Evolutionary conservation across 2,888 invertebrate genomes (phyloP).

Genomic region (Nemurella pictetii): DNA sequence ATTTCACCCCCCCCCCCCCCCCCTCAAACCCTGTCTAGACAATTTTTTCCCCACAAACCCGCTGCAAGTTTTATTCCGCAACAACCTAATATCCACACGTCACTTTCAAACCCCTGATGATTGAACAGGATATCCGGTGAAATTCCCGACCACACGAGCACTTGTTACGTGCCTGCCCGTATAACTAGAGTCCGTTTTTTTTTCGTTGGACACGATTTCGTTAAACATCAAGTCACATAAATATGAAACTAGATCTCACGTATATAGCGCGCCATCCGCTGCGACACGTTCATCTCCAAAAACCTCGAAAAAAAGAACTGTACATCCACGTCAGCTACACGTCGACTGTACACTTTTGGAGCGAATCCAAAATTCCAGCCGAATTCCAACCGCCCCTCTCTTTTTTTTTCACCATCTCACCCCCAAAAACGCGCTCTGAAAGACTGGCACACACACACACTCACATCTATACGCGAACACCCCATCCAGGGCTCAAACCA

Average conservation of each 20-base stretch:
- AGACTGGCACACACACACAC: background rate
- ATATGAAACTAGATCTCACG: background rate
- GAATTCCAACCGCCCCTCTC: background rate
- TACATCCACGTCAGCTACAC: background rate
- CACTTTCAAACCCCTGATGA: background rate
- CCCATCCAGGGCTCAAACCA: background rate
- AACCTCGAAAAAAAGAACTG: too few species aligned
- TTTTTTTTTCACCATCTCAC: background rate
- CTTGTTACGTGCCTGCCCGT: background rate
- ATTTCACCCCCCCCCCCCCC: too few species aligned
- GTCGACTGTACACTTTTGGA: conserved; percentile 1
- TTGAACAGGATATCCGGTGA: background rate
- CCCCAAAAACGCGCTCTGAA: background rate
- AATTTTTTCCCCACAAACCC: background rate
- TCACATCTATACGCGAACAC: background rate
- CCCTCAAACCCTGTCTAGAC: background rate
- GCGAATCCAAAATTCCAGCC: conserved; percentile 23
- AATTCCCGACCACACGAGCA: background rate
- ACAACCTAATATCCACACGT: background rate
- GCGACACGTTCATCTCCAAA: background rate
- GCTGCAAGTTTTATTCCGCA: background rate
- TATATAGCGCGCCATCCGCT: background rate
- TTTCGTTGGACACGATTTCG: background rate
- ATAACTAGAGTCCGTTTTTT: too few species aligned
- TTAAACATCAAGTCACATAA: background rate